Percentiles rank a stretch among this genome's conserved stretches.
These are phyloP conservation scores for Charaxes varanes DNA, from an alignment of 1,140 invertebrate genomes.

Conservation along the genomic window DNA sequence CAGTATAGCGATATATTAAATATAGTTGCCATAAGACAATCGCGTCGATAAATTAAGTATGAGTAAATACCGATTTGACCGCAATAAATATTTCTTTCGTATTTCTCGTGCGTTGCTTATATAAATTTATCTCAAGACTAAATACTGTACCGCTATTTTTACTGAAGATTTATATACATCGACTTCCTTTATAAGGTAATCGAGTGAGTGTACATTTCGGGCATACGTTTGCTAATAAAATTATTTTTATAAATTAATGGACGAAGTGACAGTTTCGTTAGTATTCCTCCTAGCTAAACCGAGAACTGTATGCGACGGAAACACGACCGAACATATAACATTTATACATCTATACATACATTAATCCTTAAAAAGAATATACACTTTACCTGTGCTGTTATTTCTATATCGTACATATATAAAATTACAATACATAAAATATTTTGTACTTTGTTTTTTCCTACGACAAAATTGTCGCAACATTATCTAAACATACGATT, in stretches of 20 bases:
- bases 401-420: conserved; percentile 65
- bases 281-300: conserved; percentile 64
- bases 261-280: conserved; percentile 73
- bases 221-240: conserved; percentile 64
- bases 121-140: conserved; percentile 51
- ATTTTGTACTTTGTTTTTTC: conserved; percentile 71
- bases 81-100: conserved; percentile 55
- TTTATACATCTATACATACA: conserved; percentile 54
- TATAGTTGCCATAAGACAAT: conserved; percentile 34
- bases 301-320: conserved; percentile 69
- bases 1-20: conserved; percentile 17
- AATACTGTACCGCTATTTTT: conserved; percentile 61
- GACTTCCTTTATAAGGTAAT: conserved; percentile 59
- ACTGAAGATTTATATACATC: conserved; percentile 64
- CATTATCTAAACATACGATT: conserved; percentile 52
- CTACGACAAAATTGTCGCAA: conserved; percentile 54
- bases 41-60: conserved; percentile 41
- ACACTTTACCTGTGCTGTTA: conserved; percentile 64
- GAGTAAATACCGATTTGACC: conserved; percentile 50
- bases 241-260: conserved; percentile 72
- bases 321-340: conserved; percentile 64
- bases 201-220: conserved; percentile 59
- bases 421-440: conserved; percentile 72
- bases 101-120: conserved; percentile 53
- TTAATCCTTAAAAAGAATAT: conserved; percentile 66